Evolutionary conservation across 2,113 vertebrate species (phyloP), one percentile per base, ranked within the genome.

Genomic region (Caranx melampygus): DNA sequence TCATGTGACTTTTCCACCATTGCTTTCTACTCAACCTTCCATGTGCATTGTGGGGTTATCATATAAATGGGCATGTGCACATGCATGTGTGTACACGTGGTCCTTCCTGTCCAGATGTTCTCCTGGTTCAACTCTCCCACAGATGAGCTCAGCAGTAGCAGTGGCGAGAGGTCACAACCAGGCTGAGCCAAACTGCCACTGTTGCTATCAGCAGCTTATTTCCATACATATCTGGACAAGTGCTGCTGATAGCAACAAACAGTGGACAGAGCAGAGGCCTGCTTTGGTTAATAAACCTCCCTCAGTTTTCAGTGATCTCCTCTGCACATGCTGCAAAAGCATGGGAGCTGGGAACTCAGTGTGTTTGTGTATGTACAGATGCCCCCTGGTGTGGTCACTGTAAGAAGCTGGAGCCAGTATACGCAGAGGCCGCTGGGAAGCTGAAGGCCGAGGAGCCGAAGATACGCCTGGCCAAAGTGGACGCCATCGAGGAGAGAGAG

Each of bases 381-480:
- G 96, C 96, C 0, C 97, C 97, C 0, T 97, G 97, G 98, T 99
- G 97, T 0, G 92, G 95, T 33, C 97, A 97, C 90, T 99, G 98
- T 72, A 87, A 88, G 80, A 89, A 33, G 0, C 79, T 99, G 80
- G 97, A 96, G 59, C 97, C 97, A 0, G 64, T 95, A 49, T 98
- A 94, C 1, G 90, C 93, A 1, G 92, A 93, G 75, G 97, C 95
- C 0, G 97, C 98, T 0, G 64, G 71, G 0, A 42, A 63, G 26
- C 93, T 99, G 82, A 96, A 94, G 83, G 83, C 87, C 0, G 93
- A 95, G 60, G 92, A 92, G 0, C 52, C 84, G 0, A 62, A 0
- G 0, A 89, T 90, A 1, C 90, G 89, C 16, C 87, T 99, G 92
- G 97, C 93, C 87, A 97, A 98, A 91, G 96, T 98, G 84, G 96